Evolutionary conservation across 2,797 vertebrate species (phyloP), one percentile per base, ranked within the genome.

Genomic region (Paratrypauchen microcephalus): DNA sequence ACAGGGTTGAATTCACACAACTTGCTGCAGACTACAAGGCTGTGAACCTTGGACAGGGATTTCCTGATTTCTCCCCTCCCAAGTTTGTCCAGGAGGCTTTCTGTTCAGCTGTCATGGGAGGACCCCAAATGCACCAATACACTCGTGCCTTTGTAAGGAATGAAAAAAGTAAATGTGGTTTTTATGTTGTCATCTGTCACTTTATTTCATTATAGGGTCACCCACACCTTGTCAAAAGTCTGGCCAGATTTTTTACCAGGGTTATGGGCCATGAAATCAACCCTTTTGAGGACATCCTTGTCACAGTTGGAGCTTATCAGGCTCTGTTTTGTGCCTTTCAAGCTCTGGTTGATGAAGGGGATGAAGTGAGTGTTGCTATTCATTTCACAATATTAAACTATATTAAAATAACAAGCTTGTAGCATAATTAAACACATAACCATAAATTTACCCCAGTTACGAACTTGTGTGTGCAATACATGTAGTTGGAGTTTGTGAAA

Each of bases 41-140:
- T 0, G 96, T 98, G 72, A 97, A 99, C 90, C 87, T 99, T 26
- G 98, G 97, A 19, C 96, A 98, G 70, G 98, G 98, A 4, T 99
- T 97, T 71, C 97, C 97, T 0, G 95, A 99, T 86, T 97, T 98
- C 69, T 86, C 94, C 0, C 95, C 96, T 2, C 97, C 97, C 0
- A 83, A 87, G 55, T 98, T 95, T 2, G 69, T 97, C 36, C 85
- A 85, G 78, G 94, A 98, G 57, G 96, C 96, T 0, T 93, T 97
- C 6, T 78, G 61, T 60, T 86, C 90, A 8, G 95, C 96, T 23
- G 48, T 93, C 0, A 84, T 69, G 0, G 94, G 92, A 78, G 90
- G 92, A 70, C 78, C 84, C 58, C 59, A 87, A 56, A 93, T 98
- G 87, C 95, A 99, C 88, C 98, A 99, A 89, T 99, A 99, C 54